Evolutionary conservation across 2,797 vertebrate genomes (phyloP).

Genomic region (Pseudochirops cupreus): DNA sequence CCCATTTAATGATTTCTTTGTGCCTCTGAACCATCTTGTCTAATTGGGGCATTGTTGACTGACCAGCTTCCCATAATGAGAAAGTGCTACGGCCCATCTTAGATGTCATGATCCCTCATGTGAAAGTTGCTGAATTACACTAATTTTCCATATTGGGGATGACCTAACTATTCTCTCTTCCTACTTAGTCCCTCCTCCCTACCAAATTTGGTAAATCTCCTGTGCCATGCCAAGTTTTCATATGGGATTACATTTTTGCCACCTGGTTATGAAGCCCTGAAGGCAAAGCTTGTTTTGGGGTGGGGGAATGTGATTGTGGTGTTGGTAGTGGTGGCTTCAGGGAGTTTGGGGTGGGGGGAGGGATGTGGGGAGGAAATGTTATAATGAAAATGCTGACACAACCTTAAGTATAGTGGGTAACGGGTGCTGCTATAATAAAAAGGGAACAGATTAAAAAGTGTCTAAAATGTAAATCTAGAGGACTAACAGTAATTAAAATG

Average conservation of each 20-base stretch:
- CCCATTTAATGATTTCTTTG: neutral
- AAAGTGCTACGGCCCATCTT: neutral
- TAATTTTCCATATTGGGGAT: neutral
- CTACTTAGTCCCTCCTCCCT: neutral
- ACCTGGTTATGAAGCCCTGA: constrained; percentile 82
- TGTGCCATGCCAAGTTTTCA: constrained; percentile 74
- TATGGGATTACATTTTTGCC: constrained; percentile 81
- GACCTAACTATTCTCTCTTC: neutral
- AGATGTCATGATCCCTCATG: neutral
- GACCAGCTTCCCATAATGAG: neutral
- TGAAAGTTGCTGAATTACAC: accelerated
- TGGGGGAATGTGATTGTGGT: constrained; percentile 17
- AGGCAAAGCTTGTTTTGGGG: constrained; percentile 76
- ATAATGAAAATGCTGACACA: constrained; percentile 88
- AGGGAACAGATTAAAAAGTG: constrained; percentile 92
- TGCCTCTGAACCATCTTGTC: neutral
- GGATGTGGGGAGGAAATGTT: constrained; percentile 62
- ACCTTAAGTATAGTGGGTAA: constrained; percentile 86
- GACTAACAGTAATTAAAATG: constrained; percentile 98
- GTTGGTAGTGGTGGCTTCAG: neutral
- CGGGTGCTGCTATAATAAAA: constrained; percentile 87
- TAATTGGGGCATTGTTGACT: constrained; percentile 8
- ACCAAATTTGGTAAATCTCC: constrained; percentile 45
- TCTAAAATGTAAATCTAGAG: constrained; percentile 95
- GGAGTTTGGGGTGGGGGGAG: neutral